These are phyloP conservation scores for Anorthoa munda DNA, from an alignment of 2,888 invertebrate species.

Conservation along the genomic window DNA sequence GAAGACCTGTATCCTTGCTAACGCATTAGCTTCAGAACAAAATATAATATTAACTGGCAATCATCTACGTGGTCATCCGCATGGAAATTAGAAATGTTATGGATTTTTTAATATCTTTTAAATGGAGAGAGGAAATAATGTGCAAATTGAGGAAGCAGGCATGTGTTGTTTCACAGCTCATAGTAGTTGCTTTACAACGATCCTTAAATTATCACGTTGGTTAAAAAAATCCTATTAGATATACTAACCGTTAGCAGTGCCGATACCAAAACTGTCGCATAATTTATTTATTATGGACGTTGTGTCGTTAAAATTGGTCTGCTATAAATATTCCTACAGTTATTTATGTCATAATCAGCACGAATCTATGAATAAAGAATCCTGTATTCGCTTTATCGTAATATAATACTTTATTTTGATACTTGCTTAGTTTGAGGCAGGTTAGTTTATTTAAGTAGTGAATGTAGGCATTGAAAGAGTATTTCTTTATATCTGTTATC, in stretches of 20 bases:
- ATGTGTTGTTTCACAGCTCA: conserved; percentile 5
- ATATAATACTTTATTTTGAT: conserved; percentile 9
- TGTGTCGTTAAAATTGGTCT: conserved; percentile 1
- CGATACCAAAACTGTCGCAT: conserved; percentile 8
- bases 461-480: neutral
- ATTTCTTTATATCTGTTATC: conserved; percentile 7
- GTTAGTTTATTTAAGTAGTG: neutral
- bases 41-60: conserved; percentile 45
- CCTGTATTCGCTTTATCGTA: neutral
- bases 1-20: conserved; percentile 61
- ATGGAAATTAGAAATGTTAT: conserved; percentile 59
- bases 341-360: conserved; percentile 44
- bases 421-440: neutral
- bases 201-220: neutral
- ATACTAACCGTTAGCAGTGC: conserved; percentile 6
- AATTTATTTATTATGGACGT: conserved; percentile 15
- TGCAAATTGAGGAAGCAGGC: conserved; percentile 50
- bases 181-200: neutral
- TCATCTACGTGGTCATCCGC: conserved; percentile 46
- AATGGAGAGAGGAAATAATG: conserved; percentile 42
- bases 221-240: conserved; percentile 2
- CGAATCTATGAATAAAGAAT: neutral
- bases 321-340: conserved; percentile 9
- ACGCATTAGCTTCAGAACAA: conserved; percentile 50
- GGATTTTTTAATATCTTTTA: conserved; percentile 49